These are phyloP conservation scores for Polyergus mexicanus DNA, from an alignment of 1,140 invertebrate genomes.

Conservation along the genomic window DNA sequence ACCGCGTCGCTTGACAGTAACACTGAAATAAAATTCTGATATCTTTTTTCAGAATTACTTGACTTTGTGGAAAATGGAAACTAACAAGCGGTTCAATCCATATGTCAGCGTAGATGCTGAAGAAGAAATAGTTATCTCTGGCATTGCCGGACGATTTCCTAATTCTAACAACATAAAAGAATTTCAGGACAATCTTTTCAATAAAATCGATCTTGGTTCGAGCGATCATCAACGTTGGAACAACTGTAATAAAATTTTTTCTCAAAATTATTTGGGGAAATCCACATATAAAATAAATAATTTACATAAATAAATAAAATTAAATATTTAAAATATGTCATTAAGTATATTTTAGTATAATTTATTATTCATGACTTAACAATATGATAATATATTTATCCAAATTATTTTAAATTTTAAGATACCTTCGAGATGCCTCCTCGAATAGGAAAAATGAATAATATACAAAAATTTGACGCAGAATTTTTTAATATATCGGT, in stretches of 20 bases:
- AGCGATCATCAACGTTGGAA: slow-evolving; percentile 93
- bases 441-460: slow-evolving; percentile 92
- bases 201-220: slow-evolving; percentile 93
- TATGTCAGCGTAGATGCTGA: slow-evolving; percentile 80
- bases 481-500: slow-evolving; percentile 93
- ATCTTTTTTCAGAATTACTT: too few relatives aligned
- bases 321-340: too few relatives aligned
- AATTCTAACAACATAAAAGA: slow-evolving; percentile 93
- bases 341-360: too few relatives aligned
- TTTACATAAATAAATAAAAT: too few relatives aligned
- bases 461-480: slow-evolving; percentile 94
- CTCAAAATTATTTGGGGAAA: neutral
- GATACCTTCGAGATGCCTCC: slow-evolving; percentile 89
- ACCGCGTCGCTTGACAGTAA: too few relatives aligned
- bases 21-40: too few relatives aligned
- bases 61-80: too few relatives aligned
- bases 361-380: too few relatives aligned
- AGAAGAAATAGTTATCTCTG: slow-evolving; percentile 94
- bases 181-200: slow-evolving; percentile 92
- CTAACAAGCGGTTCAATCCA: too few relatives aligned
- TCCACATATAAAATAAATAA: too few relatives aligned
- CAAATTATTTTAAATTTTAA: too few relatives aligned
- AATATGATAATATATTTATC: too few relatives aligned
- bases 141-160: slow-evolving; percentile 95
- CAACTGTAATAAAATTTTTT: slow-evolving; percentile 84